Base-by-base conservation (phyloP, 2,888 invertebrate genomes). In the Pinctada fucata region DNA sequence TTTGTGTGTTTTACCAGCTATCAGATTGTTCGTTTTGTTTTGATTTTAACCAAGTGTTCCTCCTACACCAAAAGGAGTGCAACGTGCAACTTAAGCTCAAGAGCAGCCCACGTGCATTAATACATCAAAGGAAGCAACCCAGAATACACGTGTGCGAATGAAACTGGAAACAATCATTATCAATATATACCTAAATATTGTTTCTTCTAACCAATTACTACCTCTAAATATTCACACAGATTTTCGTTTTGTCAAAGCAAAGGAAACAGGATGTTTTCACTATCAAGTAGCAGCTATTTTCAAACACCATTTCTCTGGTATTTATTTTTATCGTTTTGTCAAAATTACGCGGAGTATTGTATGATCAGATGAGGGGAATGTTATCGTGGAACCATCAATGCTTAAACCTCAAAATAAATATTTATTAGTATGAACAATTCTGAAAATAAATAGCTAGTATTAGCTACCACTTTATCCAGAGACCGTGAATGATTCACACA, bases 251-350 rank as follows among this genome's bases (percentile, higher is more conserved):
- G 13, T 58, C 58, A 58, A 58, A 58, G 13, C 8, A 6, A 58
- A 58, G 58, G 58, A 58, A 58, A 58, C 58, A 31, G 58, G 58
- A 58, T 58, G 58, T 58, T 58, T 58, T 58, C 58, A 13, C 58
- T 58, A 58, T 58, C 58, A 13, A 58, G 58, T 58, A 13, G 58
- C 58, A 6, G 8, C 8, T 58, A 13, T 58, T 58, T 58, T 58
- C 58, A 58, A 58, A 58, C 58, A 58, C 6, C 13, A 13, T 58
- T 6, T 58, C 8, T 10, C 58, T 58, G 58, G 58, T 13, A 58
- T 58, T 58, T 58, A 58, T 58, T 58, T 13, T 13, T 58, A 58
- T 58, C 58, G 8, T 13, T 58, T 58, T 13, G 6, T 58, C 58
- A 58, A 58, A 31, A 10, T 13, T 58, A 13, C 13, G 13, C 6